These are phyloP conservation scores for Lacanobia wlatinum DNA, from an alignment of 2,888 invertebrate genomes.

Conservation along the genomic window DNA sequence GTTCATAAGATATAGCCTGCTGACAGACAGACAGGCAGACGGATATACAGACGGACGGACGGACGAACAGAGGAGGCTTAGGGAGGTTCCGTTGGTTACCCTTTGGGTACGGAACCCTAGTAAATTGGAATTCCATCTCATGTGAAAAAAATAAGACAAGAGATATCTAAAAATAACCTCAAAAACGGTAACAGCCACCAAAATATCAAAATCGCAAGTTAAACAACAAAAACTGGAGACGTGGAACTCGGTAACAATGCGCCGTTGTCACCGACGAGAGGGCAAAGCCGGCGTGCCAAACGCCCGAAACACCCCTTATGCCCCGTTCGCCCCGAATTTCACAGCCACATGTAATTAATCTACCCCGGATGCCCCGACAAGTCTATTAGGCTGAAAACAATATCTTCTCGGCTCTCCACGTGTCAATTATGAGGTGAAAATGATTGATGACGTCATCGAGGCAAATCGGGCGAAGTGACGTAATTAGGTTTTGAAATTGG, in stretches of 20 bases:
- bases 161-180: no score
- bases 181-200: conserved; percentile 13
- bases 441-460: conserved; percentile 78
- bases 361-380: conserved; percentile 77
- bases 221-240: conserved; percentile 69
- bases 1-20: no score
- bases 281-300: conserved; percentile 45
- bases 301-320: conserved; percentile 50
- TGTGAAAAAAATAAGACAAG: no score
- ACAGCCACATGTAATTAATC: conserved; percentile 79
- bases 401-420: conserved; percentile 74
- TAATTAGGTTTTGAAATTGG: conserved; percentile 64
- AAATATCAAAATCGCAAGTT: conserved; percentile 47
- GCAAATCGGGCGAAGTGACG: conserved; percentile 63
- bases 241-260: conserved; percentile 82
- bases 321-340: conserved; percentile 60
- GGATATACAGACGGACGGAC: no score
- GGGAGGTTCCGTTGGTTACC: no score
- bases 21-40: no score
- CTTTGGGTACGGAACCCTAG: no score
- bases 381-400: conserved; percentile 82
- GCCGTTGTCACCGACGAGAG: conserved; percentile 72
- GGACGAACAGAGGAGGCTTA: no score
- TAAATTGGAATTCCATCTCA: no score
- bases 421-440: conserved; percentile 80